Evolutionary conservation across 2,113 vertebrate genomes (phyloP).

Genomic region (Suncus etruscus): DNA sequence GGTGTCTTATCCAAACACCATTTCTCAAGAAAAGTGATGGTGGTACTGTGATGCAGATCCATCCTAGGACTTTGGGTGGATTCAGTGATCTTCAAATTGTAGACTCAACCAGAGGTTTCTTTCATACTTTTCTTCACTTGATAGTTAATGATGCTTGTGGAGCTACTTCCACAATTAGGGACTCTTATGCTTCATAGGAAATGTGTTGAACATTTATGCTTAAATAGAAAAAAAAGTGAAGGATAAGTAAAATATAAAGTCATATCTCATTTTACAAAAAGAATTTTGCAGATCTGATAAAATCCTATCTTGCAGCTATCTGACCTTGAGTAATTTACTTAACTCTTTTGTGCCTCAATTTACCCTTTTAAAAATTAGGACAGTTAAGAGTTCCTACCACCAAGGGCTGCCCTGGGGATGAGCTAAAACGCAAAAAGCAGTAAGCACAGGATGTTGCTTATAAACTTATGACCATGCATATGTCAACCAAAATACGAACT

Average conservation of each 20-base stretch:
- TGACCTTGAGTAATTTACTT: constrained; percentile 48
- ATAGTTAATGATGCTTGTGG: constrained; percentile 56
- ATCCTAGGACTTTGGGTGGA: constrained; percentile 79
- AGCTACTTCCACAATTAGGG: constrained; percentile 67
- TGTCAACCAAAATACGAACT: constrained; percentile 17
- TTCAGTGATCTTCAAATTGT: constrained; percentile 39
- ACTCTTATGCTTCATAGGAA: constrained; percentile 75
- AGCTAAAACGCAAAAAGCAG: neutral
- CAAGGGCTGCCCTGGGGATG: neutral
- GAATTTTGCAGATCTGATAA: neutral
- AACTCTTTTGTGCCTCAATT: neutral
- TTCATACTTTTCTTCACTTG: constrained; percentile 82
- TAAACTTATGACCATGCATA: neutral
- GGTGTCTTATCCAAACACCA: constrained; percentile 80
- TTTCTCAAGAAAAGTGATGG: constrained; percentile 79
- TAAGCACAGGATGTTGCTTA: neutral
- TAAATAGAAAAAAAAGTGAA: constrained; percentile 80
- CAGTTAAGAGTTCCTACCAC: neutral
- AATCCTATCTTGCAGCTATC: neutral
- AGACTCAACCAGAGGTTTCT: constrained; percentile 76
- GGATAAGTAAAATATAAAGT: constrained; percentile 68
- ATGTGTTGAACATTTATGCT: constrained; percentile 79
- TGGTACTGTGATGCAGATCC: constrained; percentile 83
- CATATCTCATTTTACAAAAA: constrained; percentile 26
- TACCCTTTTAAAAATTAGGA: constrained; percentile 39